These are phyloP conservation scores for Halcyon badia DNA, from an alignment of 2,797 vertebrate genomes.

Conservation along the genomic window DNA sequence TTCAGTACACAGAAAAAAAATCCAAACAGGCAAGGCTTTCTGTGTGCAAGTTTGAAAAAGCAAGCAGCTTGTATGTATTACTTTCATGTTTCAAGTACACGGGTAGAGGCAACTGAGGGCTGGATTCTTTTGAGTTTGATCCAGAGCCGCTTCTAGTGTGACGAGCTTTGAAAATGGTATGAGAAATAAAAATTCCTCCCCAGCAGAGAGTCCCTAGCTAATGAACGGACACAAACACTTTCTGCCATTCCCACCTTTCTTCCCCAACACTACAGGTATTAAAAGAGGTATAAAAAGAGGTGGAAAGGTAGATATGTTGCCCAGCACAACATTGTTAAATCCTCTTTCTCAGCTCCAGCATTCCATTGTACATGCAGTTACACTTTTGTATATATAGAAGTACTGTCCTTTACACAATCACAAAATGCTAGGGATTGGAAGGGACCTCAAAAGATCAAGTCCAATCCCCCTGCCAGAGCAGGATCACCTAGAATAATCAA, in stretches of 20 bases:
- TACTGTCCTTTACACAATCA: not conserved
- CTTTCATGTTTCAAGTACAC: not conserved
- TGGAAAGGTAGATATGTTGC: not conserved
- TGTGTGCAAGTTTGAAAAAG: not conserved
- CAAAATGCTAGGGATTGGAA: too few species aligned
- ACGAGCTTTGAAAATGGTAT: not conserved
- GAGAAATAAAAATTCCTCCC: not conserved
- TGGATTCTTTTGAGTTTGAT: not conserved
- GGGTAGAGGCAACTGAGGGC: not conserved
- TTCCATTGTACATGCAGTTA: not conserved
- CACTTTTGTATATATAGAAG: not conserved
- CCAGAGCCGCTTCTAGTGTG: not conserved
- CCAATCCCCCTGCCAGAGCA: too few species aligned
- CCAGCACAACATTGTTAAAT: not conserved
- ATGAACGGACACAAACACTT: not conserved
- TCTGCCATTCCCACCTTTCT: not conserved
- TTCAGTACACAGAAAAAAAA: not conserved
- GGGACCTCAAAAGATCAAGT: too few species aligned
- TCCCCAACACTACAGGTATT: not conserved
- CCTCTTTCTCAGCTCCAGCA: not conserved
- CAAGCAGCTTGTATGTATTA: not conserved
- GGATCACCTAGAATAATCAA: too few species aligned
- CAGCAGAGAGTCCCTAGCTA: not conserved
- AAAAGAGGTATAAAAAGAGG: not conserved
- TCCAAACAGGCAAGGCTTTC: not conserved